Evolutionary conservation across 92 coral and sea anemone genomes (phyloP).

Genomic region (Siderastrea siderea): DNA sequence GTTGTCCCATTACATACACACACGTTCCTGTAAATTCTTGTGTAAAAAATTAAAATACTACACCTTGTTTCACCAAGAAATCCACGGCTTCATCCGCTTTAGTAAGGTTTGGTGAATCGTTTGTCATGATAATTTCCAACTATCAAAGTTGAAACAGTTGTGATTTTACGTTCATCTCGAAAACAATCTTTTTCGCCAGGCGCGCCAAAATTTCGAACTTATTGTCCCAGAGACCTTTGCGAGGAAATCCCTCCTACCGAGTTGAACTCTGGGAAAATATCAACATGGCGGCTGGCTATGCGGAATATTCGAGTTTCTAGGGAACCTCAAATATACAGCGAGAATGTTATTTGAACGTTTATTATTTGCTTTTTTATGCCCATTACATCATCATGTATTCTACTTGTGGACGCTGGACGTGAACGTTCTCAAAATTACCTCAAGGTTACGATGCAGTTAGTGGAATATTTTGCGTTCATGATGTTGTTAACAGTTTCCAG

Average conservation of each 20-base stretch:
- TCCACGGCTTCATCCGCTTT: slow-evolving; percentile 21
- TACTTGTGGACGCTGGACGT: not conserved
- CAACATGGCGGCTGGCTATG: slow-evolving; percentile 17
- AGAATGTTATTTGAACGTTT: slow-evolving; percentile 18
- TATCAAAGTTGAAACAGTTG: slow-evolving; percentile 4
- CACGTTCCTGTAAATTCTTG: no score
- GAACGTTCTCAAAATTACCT: not conserved
- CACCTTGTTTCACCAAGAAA: slow-evolving; percentile 11
- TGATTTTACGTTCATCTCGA: not conserved
- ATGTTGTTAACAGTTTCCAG: not conserved
- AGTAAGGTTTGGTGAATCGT: not conserved
- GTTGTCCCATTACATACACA: not conserved
- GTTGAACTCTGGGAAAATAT: slow-evolving; percentile 22
- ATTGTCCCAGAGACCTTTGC: slow-evolving; percentile 63
- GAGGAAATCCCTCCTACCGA: not conserved
- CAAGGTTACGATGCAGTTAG: not conserved
- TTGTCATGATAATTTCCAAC: slow-evolving; percentile 14
- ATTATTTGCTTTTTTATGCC: not conserved
- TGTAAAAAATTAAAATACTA: not conserved
- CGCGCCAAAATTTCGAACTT: slow-evolving; percentile 89
- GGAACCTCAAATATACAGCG: slow-evolving; percentile 11
- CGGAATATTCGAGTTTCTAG: not conserved
- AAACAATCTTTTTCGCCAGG: slow-evolving; percentile 22
- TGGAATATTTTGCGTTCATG: not conserved
- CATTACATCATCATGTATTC: slow-evolving; percentile 1